Conservation (phyloP, 2,113 vertebrate genomes). For the Tangachromis dhanisi region DNA sequence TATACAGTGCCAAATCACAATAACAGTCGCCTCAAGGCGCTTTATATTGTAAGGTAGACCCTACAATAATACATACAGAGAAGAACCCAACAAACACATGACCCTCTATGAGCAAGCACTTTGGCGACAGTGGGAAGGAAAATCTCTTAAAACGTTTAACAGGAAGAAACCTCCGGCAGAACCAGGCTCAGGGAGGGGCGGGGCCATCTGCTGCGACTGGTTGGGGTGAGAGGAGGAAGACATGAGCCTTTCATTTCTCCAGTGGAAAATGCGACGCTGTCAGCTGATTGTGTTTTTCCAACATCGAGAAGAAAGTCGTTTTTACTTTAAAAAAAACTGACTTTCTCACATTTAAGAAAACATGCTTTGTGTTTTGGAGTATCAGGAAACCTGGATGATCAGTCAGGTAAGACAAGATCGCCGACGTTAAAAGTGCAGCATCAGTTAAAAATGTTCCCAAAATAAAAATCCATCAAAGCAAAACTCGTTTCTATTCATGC, state of each 20-base stretch:
- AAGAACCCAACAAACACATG: background rate
- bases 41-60: background rate
- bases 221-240: background rate
- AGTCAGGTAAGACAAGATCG: background rate
- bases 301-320: background rate
- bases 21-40: background rate
- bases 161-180: background rate
- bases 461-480: background rate
- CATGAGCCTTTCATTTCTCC: background rate
- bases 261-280: background rate
- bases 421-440: background rate
- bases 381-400: background rate
- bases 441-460: background rate
- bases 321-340: fast-evolving
- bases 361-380: background rate
- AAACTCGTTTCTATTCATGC: background rate
- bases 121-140: background rate
- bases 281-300: background rate
- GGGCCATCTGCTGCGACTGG: background rate
- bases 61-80: background rate
- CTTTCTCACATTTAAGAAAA: background rate
- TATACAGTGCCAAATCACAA: background rate
- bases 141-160: background rate
- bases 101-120: background rate
- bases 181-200: background rate